Conservation (phyloP, 2,888 invertebrate species). For the Cephus spinipes region DNA sequence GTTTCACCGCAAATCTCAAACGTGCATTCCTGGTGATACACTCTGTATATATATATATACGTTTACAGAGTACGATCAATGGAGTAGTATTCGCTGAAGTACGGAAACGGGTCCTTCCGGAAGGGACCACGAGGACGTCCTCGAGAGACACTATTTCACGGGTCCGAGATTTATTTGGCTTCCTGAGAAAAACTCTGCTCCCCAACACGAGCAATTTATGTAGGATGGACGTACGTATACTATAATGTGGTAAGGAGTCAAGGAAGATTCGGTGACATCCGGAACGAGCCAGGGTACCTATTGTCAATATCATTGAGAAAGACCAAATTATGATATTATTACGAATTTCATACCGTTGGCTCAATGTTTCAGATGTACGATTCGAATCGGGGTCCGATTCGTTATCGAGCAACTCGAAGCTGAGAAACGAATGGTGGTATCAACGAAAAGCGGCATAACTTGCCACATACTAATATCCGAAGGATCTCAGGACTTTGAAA, state of each 20-base stretch:
- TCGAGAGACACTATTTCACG: background rate
- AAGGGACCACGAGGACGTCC: background rate
- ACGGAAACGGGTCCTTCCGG: background rate
- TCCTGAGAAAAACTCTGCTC: background rate
- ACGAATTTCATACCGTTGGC: background rate
- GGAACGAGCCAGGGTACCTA: background rate
- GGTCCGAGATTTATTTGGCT: background rate
- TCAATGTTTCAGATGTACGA: background rate
- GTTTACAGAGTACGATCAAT: background rate
- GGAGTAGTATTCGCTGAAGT: background rate
- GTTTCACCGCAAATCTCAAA: too few relatives aligned
- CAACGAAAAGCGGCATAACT: constrained; percentile 12
- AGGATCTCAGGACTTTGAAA: constrained; percentile 11
- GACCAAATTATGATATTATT: background rate
- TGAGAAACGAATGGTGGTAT: background rate
- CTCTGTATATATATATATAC: background rate
- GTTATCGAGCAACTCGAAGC: background rate
- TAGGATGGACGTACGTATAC: background rate
- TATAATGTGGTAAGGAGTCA: background rate
- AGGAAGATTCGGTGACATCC: background rate
- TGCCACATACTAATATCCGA: constrained; percentile 19
- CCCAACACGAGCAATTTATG: background rate
- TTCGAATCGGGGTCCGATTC: background rate
- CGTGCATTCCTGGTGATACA: too few relatives aligned
- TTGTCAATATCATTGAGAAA: background rate